A percentile compares a stretch with the other conserved stretches of the same genome.
These are phyloP conservation scores for Centropus unirufus DNA, from an alignment of 2,113 vertebrate genomes.

Conservation along the genomic window DNA sequence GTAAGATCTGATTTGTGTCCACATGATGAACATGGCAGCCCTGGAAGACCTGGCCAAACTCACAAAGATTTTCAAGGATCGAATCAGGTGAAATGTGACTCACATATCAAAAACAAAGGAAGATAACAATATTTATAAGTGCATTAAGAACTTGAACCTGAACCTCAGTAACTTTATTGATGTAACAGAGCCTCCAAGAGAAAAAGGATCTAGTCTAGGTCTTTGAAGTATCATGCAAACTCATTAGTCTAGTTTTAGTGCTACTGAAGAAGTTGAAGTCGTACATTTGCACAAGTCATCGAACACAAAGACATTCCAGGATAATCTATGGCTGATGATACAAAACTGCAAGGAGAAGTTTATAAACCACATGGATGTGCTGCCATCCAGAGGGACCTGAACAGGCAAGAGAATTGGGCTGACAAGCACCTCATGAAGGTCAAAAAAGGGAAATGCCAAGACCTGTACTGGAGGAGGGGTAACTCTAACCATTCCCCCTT, in stretches of 20 bases:
- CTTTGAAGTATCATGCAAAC: neutral
- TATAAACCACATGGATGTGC: neutral
- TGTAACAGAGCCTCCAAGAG: neutral
- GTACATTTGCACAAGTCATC: neutral
- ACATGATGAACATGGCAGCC: neutral
- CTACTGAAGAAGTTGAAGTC: neutral
- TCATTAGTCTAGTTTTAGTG: fast-evolving
- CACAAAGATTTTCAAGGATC: neutral
- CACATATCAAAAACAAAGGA: neutral
- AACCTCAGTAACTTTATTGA: neutral
- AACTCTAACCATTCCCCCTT: neutral
- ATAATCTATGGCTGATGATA: neutral
- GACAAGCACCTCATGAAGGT: neutral
- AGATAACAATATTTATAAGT: neutral
- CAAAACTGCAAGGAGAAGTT: neutral
- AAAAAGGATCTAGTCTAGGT: neutral
- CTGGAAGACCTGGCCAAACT: neutral
- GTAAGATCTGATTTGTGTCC: neutral
- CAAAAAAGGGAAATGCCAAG: neutral
- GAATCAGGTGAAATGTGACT: neutral
- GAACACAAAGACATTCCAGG: neutral
- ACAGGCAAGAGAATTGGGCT: neutral
- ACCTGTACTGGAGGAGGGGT: neutral
- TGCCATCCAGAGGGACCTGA: neutral
- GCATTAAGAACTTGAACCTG: neutral